Evolutionary conservation across 2,797 vertebrate genomes (phyloP).

Genomic region (Helarctos malayanus): DNA sequence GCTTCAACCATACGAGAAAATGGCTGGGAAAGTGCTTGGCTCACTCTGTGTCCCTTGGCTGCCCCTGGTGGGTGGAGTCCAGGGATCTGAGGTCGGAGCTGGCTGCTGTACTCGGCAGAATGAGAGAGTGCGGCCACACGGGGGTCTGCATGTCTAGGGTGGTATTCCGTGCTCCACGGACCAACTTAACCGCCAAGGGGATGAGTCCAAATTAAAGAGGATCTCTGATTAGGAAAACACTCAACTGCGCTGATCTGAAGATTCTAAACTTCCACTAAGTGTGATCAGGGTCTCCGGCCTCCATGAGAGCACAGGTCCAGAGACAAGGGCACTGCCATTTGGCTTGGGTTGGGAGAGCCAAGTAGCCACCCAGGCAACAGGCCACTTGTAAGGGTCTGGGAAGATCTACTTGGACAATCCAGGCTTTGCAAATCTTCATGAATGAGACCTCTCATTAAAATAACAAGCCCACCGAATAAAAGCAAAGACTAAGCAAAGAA

Average conservation of each 20-base stretch:
- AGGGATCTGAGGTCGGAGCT: background rate
- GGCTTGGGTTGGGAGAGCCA: background rate
- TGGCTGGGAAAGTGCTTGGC: constrained; percentile 68
- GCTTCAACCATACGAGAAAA: constrained; percentile 48
- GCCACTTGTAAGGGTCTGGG: constrained; percentile 2
- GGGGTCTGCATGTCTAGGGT: background rate
- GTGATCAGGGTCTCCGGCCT: background rate
- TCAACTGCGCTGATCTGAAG: background rate
- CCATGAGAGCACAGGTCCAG: background rate
- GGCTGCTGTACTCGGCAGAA: background rate
- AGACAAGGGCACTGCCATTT: background rate
- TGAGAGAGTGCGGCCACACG: background rate
- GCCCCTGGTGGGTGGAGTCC: background rate
- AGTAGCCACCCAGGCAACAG: background rate
- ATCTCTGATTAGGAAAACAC: background rate
- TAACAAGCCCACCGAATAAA: background rate
- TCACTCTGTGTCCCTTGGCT: constrained; percentile 2
- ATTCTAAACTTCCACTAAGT: background rate
- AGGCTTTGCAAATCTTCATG: background rate
- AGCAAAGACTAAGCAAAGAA: constrained; percentile 5
- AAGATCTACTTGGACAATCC: background rate
- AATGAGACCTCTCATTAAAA: constrained; percentile 6
- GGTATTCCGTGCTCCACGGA: background rate
- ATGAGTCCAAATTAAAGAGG: constrained; percentile 13
- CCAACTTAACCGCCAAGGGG: background rate